These are phyloP conservation scores for Catharus fuscescens DNA, from an alignment of 2,113 vertebrate genomes.

Conservation along the genomic window DNA sequence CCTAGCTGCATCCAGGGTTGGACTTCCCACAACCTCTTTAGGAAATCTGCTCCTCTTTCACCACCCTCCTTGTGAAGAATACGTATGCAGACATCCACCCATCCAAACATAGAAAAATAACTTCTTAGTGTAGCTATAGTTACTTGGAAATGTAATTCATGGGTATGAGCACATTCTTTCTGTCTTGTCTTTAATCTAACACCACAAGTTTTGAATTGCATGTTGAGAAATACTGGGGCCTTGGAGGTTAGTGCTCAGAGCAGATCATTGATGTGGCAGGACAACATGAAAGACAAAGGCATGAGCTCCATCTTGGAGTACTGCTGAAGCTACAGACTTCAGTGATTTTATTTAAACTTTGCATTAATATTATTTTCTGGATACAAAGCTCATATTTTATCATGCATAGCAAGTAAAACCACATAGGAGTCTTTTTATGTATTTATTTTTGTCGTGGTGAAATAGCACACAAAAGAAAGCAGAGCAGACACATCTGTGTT, in stretches of 20 bases:
- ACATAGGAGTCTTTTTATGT: accelerated
- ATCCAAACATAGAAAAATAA: background rate
- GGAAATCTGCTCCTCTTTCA: background rate
- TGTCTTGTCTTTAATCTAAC: conserved; percentile 15
- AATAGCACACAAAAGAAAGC: background rate
- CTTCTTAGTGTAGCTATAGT: background rate
- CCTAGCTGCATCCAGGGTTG: background rate
- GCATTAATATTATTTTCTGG: background rate
- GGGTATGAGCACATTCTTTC: background rate
- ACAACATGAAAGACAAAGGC: background rate
- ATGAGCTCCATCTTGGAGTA: background rate
- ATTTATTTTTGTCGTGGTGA: background rate
- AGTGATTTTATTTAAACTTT: background rate
- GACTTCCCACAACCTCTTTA: background rate
- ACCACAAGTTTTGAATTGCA: conserved; percentile 2
- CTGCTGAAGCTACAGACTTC: background rate
- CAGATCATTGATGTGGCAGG: background rate
- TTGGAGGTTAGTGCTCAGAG: background rate
- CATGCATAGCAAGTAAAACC: background rate
- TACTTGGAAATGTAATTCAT: background rate
- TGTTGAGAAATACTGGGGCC: conserved; percentile 22
- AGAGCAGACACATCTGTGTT: background rate
- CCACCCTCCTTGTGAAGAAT: background rate
- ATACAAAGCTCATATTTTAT: background rate
- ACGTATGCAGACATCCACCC: background rate